Conservation (phyloP, 2,888 invertebrate species). For the Cataglyphis cursor region DNA sequence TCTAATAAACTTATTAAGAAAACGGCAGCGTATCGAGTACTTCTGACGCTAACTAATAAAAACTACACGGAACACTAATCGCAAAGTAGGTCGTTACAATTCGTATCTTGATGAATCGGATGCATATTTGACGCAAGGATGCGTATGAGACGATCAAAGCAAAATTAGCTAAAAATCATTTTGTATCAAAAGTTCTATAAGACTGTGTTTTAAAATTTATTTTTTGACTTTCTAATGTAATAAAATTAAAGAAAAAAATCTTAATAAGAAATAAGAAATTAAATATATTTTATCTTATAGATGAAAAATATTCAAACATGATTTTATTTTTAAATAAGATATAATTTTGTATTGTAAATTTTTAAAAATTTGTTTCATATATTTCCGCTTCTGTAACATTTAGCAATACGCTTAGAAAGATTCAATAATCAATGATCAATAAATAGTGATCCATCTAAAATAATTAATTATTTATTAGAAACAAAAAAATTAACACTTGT, state of each 20-base stretch:
- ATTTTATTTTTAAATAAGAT: neutral
- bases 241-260: neutral
- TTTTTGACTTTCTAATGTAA: neutral
- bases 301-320: neutral
- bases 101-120: constrained; percentile 41
- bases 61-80: constrained; percentile 54
- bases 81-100: constrained; percentile 55
- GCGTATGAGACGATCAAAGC: neutral
- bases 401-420: neutral
- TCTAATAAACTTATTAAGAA: constrained; percentile 79
- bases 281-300: neutral
- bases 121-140: constrained; percentile 51
- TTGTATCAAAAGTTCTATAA: neutral
- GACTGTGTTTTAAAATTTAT: neutral
- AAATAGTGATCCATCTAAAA: neutral
- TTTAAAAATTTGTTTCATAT: neutral
- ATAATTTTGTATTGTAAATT: neutral
- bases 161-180: neutral
- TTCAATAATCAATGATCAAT: neutral
- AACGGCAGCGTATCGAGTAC: constrained; percentile 62
- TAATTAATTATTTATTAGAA: neutral
- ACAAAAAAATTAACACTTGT: neutral
- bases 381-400: neutral
- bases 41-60: constrained; percentile 61
- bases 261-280: neutral